Evolutionary conservation across 2,113 vertebrate genomes (phyloP).

Genomic region (Gobio gobio): DNA sequence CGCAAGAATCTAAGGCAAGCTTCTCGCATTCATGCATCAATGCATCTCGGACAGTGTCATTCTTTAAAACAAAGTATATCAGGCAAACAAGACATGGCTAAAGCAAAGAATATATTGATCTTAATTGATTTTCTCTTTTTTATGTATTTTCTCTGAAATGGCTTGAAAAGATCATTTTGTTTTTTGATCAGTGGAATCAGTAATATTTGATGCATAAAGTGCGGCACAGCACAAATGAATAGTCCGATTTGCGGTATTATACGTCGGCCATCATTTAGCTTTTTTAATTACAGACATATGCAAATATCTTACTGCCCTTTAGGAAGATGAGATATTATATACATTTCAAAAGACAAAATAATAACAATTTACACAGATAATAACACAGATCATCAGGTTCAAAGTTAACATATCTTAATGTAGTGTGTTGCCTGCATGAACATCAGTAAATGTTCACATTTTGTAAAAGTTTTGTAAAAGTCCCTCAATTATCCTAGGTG

Average conservation of each 20-base stretch:
- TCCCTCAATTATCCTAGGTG: not conserved
- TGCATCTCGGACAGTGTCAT: not conserved
- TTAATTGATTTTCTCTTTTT: too few relatives aligned
- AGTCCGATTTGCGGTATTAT: not conserved
- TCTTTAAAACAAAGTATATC: not conserved
- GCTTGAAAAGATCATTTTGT: not conserved
- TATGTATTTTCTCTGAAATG: not conserved
- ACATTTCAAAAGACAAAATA: not conserved
- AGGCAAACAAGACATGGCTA: not conserved
- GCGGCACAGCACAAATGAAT: not conserved
- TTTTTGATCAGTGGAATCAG: not conserved
- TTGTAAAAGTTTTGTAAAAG: not conserved
- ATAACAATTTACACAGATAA: not conserved
- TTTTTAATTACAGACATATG: not conserved
- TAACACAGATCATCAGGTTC: not conserved
- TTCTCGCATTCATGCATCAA: not conserved
- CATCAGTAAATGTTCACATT: not conserved
- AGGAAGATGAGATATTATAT: not conserved
- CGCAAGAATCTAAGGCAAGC: slow-evolving; percentile 95
- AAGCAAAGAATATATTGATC: not conserved
- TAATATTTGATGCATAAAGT: not conserved
- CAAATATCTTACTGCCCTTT: not conserved
- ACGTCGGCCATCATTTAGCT: not conserved
- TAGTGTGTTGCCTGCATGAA: not conserved
- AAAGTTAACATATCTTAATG: not conserved